Evolutionary conservation across 2,888 invertebrate species (phyloP).

Genomic region (Rhynchonema sp.): DNA sequence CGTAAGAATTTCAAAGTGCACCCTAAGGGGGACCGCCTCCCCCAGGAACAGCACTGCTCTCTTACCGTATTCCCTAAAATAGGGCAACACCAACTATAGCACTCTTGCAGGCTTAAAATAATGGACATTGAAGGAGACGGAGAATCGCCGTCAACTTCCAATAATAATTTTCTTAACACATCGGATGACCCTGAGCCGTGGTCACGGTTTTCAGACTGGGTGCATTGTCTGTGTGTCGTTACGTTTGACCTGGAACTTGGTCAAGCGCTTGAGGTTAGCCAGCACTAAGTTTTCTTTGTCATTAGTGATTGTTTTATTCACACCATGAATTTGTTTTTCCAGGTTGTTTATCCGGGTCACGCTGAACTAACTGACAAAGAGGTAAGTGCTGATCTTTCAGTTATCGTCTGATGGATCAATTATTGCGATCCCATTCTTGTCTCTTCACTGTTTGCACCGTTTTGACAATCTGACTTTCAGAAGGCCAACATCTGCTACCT

Average conservation of each 20-base stretch:
- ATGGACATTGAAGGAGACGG: too few relatives aligned
- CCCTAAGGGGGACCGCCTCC: too few relatives aligned
- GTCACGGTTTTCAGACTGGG: slow-evolving; percentile 57
- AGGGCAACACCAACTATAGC: too few relatives aligned
- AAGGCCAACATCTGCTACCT: slow-evolving; percentile 64
- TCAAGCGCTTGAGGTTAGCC: slow-evolving; percentile 80
- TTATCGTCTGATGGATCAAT: neutral
- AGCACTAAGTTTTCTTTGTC: too few relatives aligned
- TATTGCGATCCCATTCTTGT: neutral
- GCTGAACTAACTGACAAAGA: slow-evolving; percentile 39
- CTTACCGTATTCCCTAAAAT: too few relatives aligned
- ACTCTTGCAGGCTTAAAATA: too few relatives aligned
- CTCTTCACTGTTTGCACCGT: neutral
- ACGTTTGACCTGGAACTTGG: slow-evolving; percentile 96
- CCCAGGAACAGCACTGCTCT: too few relatives aligned
- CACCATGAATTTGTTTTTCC: slow-evolving; percentile 10
- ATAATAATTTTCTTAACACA: too few relatives aligned
- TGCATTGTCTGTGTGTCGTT: slow-evolving; percentile 90
- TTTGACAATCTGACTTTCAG: slow-evolving; percentile 9
- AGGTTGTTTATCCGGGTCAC: slow-evolving; percentile 62
- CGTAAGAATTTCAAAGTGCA: too few relatives aligned
- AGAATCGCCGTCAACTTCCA: too few relatives aligned
- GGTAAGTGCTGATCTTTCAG: slow-evolving; percentile 17
- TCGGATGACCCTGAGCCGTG: too few relatives aligned
- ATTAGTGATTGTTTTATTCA: neutral